phyloP scores from a whole-genome alignment of 2,888 invertebrate species.

The Linyphia triangularis region DNA sequence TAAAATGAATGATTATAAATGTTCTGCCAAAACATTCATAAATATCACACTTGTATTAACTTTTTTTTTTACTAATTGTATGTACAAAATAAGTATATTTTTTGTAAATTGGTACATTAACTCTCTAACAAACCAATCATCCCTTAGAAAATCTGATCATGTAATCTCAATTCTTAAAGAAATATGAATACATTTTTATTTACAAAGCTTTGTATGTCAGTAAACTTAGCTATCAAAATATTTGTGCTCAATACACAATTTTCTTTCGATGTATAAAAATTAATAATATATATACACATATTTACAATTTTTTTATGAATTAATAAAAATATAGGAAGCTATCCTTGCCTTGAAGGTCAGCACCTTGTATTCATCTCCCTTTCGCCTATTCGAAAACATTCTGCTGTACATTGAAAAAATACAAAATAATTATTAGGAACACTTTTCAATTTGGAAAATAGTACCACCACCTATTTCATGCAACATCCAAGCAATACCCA shows the following conservation, averaged over 20 bases:
- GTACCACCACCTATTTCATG: neutral
- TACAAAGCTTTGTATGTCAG: neutral
- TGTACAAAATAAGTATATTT: no score
- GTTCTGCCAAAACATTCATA: neutral
- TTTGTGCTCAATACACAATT: neutral
- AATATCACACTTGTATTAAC: neutral
- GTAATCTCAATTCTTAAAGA: no score
- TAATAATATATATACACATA: neutral
- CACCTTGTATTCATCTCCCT: slow-evolving; percentile 65
- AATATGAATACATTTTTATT: no score
- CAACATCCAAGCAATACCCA: neutral
- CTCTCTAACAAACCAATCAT: no score
- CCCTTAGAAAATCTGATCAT: no score
- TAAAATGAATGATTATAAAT: neutral
- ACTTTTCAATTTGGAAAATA: neutral
- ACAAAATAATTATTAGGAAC: neutral
- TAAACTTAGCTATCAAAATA: neutral
- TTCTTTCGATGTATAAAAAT: neutral
- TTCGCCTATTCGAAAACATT: slow-evolving; percentile 23
- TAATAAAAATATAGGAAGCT: neutral
- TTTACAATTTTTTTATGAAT: neutral
- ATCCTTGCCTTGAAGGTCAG: slow-evolving; percentile 1
- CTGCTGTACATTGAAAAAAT: slow-evolving; percentile 49
- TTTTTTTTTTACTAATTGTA: neutral
- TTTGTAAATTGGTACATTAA: no score